Conservation (phyloP, 2,797 vertebrate genomes). For the Malacoctenus gilli region DNA sequence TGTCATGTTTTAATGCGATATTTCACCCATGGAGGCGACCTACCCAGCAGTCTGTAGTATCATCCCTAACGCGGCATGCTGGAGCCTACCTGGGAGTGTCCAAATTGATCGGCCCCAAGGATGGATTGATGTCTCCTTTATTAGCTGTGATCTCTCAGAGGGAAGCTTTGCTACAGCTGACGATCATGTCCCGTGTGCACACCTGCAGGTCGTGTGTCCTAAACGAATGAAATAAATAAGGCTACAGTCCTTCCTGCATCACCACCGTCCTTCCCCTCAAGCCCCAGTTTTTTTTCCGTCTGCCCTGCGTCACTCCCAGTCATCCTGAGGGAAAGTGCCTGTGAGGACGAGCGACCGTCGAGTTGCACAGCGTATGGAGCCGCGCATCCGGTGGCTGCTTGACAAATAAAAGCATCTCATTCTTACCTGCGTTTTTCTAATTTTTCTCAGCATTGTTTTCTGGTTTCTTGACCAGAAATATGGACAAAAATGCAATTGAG, state of each 20-base stretch:
- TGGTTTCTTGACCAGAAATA: no score
- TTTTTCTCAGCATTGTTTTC: background rate
- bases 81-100: conserved; percentile 67
- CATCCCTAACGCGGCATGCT: conserved; percentile 13
- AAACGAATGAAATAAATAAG: conserved; percentile 44
- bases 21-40: no score
- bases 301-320: conserved; percentile 77
- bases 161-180: conserved; percentile 14
- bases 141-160: conserved; percentile 15
- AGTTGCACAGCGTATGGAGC: background rate
- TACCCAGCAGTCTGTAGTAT: background rate
- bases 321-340: conserved; percentile 59
- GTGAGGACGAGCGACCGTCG: conserved; percentile 32
- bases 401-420: conserved; percentile 33
- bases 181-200: conserved; percentile 47
- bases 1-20: no score
- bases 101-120: conserved; percentile 53
- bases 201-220: conserved; percentile 34
- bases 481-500: no score
- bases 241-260: conserved; percentile 58
- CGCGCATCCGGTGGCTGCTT: conserved; percentile 17
- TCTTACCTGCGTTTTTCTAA: background rate
- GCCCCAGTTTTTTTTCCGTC: conserved; percentile 59
- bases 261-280: conserved; percentile 44
- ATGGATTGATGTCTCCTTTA: conserved; percentile 36